Evolutionary conservation across 92 coral and sea anemone species (phyloP).

Genomic region (Bergia puertoricense): DNA sequence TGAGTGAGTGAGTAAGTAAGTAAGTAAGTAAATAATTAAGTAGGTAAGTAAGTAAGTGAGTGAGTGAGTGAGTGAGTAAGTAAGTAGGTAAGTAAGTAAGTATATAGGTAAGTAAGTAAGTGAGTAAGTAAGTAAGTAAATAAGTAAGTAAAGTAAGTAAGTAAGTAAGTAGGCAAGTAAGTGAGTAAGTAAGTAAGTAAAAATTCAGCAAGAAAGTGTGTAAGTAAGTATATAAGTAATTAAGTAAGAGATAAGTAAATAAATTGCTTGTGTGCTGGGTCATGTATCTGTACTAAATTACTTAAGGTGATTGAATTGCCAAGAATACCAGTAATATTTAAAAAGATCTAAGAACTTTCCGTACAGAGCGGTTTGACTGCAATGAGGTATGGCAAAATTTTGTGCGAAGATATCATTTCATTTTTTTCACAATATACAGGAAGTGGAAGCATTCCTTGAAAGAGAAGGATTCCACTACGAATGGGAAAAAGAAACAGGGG

Average conservation of each 20-base stretch:
- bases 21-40: neutral
- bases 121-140: too few relatives aligned
- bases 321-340: too few relatives aligned
- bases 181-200: too few relatives aligned
- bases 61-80: neutral
- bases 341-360: too few relatives aligned
- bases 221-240: too few relatives aligned
- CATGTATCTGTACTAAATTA: neutral
- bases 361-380: neutral
- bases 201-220: too few relatives aligned
- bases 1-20: too few relatives aligned
- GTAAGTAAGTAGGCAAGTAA: too few relatives aligned
- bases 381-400: neutral
- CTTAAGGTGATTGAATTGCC: neutral
- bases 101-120: neutral
- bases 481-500: slow-evolving; percentile 68
- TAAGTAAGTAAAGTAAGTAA: neutral
- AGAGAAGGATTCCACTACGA: slow-evolving; percentile 55
- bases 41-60: neutral
- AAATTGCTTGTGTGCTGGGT: too few relatives aligned
- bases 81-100: neutral
- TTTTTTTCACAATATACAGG: slow-evolving; percentile 36
- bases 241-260: too few relatives aligned
- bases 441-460: slow-evolving; percentile 69
- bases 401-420: neutral